Percentiles rank a stretch among this genome's conserved stretches.
Conservation (phyloP, 2,113 vertebrate genomes). For the Rallus limicola region DNA sequence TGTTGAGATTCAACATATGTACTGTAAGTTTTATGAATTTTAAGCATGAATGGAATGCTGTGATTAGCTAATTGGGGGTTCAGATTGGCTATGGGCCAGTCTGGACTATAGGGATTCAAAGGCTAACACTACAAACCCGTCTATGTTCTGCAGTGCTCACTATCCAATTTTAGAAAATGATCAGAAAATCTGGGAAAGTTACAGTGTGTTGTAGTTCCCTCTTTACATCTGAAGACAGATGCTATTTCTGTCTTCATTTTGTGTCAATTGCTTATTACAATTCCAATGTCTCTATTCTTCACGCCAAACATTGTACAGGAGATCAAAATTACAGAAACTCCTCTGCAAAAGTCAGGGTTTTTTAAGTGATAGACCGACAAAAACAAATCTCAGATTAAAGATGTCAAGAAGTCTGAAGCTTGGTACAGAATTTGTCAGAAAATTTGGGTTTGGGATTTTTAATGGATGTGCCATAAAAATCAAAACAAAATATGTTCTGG, state of each 20-base stretch:
- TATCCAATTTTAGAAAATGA: slow-evolving; percentile 8
- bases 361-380: background rate
- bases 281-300: background rate
- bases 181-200: background rate
- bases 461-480: background rate
- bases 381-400: background rate
- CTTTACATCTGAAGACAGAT: background rate
- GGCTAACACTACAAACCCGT: background rate
- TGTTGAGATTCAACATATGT: slow-evolving; percentile 23
- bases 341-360: background rate
- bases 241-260: background rate
- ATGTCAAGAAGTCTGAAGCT: background rate
- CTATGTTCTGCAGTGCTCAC: slow-evolving; percentile 19
- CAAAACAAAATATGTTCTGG: background rate
- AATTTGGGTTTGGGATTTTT: background rate
- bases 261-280: background rate
- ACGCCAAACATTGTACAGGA: background rate
- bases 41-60: slow-evolving; percentile 59
- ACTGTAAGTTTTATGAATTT: slow-evolving; percentile 56
- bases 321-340: background rate
- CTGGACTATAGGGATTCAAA: slow-evolving; percentile 29
- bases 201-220: background rate
- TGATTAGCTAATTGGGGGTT: slow-evolving; percentile 51
- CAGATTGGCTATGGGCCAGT: slow-evolving; percentile 31
- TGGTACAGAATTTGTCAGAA: background rate